phyloP scores from a whole-genome alignment of 2,888 invertebrate genomes.

The Drosophila affinis region DNA sequence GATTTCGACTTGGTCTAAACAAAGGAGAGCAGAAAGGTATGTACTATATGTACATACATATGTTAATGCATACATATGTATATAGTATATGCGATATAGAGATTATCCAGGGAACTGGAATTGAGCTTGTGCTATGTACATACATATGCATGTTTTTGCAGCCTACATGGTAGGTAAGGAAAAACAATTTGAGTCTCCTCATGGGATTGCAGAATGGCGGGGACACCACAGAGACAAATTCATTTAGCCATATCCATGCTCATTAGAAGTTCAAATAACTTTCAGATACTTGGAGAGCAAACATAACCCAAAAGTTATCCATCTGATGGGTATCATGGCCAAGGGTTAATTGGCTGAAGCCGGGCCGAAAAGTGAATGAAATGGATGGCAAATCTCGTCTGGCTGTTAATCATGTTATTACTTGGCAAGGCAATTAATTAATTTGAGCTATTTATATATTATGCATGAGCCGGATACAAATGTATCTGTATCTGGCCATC shows the following conservation, averaged over 20 bases:
- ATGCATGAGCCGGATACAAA: conserved; percentile 56
- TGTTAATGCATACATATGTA: no score
- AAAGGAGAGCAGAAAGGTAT: conserved; percentile 30
- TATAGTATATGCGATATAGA: background rate
- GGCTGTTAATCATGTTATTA: conserved; percentile 73
- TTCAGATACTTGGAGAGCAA: conserved; percentile 57
- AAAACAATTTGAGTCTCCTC: background rate
- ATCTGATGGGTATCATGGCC: conserved; percentile 51
- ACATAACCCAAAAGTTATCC: conserved; percentile 48
- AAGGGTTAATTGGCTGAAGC: conserved; percentile 66
- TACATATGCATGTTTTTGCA: background rate
- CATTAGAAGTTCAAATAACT: conserved; percentile 59
- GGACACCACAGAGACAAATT: conserved; percentile 1
- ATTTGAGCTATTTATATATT: conserved; percentile 69
- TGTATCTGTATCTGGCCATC: conserved; percentile 53
- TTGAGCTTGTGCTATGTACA: background rate
- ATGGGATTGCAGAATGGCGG: conserved; percentile 4
- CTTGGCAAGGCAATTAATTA: conserved; percentile 72
- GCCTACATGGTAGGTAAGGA: background rate
- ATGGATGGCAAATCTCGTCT: conserved; percentile 18
- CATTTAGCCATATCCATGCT: conserved; percentile 41
- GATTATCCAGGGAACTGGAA: conserved; percentile 1
- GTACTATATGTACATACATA: no score
- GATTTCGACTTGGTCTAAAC: conserved; percentile 65
- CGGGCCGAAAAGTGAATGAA: conserved; percentile 43